These are phyloP conservation scores for Hemibagrus wyckioides DNA, from an alignment of 2,113 vertebrate species.

Conservation along the genomic window DNA sequence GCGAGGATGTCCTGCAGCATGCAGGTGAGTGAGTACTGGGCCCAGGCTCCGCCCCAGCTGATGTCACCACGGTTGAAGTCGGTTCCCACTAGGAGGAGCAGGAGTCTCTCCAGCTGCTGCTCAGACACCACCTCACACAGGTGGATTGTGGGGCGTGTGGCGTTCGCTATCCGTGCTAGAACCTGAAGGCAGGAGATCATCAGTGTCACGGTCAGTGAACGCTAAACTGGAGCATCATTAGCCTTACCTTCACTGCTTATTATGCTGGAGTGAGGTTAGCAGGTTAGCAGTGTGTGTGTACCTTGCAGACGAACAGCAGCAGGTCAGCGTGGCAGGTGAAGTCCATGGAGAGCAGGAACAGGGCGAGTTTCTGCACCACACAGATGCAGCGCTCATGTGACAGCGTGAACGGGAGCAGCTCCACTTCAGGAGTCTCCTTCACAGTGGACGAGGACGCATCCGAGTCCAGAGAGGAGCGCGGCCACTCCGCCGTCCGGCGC, in stretches of 20 bases:
- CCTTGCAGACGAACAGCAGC: conserved; percentile 98
- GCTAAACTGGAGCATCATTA: no score
- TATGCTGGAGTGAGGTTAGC: not conserved
- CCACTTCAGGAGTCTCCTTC: conserved; percentile 93
- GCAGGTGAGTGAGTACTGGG: conserved; percentile 96
- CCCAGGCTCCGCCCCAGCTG: conserved; percentile 98
- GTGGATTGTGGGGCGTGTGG: conserved; percentile 95
- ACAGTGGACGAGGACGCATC: conserved; percentile 75
- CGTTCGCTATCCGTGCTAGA: conserved; percentile 94
- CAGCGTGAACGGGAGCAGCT: conserved; percentile 93
- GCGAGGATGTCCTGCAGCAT: conserved; percentile 98
- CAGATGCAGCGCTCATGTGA: conserved; percentile 97
- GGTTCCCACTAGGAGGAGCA: conserved; percentile 93
- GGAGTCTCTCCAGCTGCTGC: conserved; percentile 90
- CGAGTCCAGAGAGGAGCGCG: conserved; percentile 90
- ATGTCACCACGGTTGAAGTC: conserved; percentile 98
- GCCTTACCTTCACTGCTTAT: not conserved
- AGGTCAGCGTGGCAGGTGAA: conserved; percentile 98
- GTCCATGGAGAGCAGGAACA: conserved; percentile 98
- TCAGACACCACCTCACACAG: conserved; percentile 98
- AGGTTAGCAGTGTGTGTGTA: conserved; percentile 48
- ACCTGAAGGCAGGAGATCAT: conserved; percentile 74
- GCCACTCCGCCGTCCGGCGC: conserved; percentile 95
- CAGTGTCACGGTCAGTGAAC: not conserved
- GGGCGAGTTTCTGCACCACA: conserved; percentile 93